Percentiles rank a stretch among this genome's conserved stretches.
Evolutionary conservation across 2,113 vertebrate genomes (phyloP).

Genomic region (Oreochromis spilurus): DNA sequence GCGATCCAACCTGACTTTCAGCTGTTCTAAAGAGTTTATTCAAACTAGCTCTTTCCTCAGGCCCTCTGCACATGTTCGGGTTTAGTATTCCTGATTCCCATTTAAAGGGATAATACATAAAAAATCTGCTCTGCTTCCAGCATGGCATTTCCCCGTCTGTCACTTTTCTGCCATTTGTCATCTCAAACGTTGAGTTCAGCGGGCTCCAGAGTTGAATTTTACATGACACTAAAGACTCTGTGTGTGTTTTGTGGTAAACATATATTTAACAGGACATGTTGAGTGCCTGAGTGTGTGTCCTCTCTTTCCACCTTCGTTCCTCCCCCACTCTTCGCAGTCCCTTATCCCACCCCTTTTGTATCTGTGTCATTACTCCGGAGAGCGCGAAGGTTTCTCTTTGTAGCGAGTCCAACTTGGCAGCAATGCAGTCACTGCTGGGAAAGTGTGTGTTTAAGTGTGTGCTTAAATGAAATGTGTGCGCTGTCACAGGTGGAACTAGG

Average conservation of each 20-base stretch:
- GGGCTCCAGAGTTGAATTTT: conserved; percentile 32
- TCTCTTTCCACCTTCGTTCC: not conserved
- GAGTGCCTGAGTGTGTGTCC: not conserved
- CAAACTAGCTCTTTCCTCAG: not conserved
- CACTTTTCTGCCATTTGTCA: conserved; percentile 57
- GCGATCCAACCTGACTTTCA: not conserved
- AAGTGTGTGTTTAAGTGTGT: conserved; percentile 10
- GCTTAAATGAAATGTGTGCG: conserved; percentile 23
- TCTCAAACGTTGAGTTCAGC: conserved; percentile 8
- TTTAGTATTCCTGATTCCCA: not conserved
- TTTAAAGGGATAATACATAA: not conserved
- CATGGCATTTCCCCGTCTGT: conserved; percentile 10
- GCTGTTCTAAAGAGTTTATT: not conserved
- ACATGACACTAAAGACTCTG: conserved; percentile 17
- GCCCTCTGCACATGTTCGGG: not conserved
- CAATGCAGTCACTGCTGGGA: not conserved
- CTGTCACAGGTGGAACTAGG: conserved; percentile 54
- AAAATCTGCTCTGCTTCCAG: not conserved
- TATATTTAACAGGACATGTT: not conserved
- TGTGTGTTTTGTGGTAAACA: not conserved
- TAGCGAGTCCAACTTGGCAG: conserved; percentile 49
- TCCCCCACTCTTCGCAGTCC: not conserved
- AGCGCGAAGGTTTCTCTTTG: conserved; percentile 30
- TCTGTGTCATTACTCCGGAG: conserved; percentile 45
- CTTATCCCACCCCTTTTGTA: conserved; percentile 16